Base-by-base conservation (phyloP, 2,888 invertebrate genomes). In the Tetranychus piercei region DNA sequence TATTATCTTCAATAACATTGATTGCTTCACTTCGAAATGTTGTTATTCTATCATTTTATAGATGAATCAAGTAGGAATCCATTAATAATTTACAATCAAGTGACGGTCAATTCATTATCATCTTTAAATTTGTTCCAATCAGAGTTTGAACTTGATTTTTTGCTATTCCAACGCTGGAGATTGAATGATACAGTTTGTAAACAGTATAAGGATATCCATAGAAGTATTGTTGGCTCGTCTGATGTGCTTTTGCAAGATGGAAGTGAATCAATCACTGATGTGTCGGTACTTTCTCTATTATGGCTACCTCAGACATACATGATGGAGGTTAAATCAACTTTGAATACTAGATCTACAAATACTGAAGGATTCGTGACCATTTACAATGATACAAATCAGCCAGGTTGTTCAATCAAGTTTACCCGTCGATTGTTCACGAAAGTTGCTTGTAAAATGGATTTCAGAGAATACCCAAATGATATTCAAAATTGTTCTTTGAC, bases 391-490 rank as follows among this genome's bases (percentile, higher is more conserved):
- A 55, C 55, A 9, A 6, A 55, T 55, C 34, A 34, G 5, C 34
- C 34, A 34, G 55, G 55, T 15, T 55, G 55, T 55, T 55, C 55
- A 55, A 55, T 55, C 2, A 55, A 55, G 15, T 55, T 55, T 15
- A 55, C 55, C 55, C 9, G 55, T 2, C 9, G 72, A 8, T 71
- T 69, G n/a, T 20, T 23, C 3, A 11, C 69, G 2, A 20, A 7
- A 69, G 23, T 69, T 8, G 69, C 15, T 2, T 71, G 72, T 71
- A 23, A 71, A 71, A 71, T 44, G 43, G 72, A 71, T 71, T 71
- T 71, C 44, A 23, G 23, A 11, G 43, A 71, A n/a, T 71, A 71
- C n/a, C 72, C 72, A 9, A 43, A 71, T 44, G 72, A 71, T 23
- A 71, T 23, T n/a, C 72, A 71, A 44, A n/a, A 22, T 23, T 71